Evolutionary conservation across 2,888 invertebrate species (phyloP), one percentile per base, ranked within the genome.

Genomic region (Sturmia bella): DNA sequence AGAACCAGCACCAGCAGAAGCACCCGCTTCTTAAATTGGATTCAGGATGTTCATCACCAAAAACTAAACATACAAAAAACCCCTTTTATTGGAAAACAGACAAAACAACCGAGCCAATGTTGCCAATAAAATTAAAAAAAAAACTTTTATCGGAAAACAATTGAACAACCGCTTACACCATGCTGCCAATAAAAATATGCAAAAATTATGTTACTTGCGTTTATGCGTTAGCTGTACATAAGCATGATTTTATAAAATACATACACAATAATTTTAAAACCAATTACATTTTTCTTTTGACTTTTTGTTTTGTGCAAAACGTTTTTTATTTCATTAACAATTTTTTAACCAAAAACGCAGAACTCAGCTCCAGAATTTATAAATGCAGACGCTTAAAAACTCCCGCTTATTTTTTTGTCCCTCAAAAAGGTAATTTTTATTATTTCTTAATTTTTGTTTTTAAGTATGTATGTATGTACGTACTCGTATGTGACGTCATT

Each of bases 11-110:
- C 83, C 85, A 1, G 85, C 84, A 4, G 86, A 88, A 73, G 86
- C 87, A n/a, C 84, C 87, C 59, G 86, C 89, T 66, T 87, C 87
- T 45, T 87, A 87, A 85, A 70, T 13, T 64, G 6, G 24, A 7
- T 50, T 17, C 37, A 41, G 7, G 11, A 32, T 32, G 19, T 32
- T 39, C 24, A 66, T 32, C 32, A 7, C 5, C 5, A 32, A 32
- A 32, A 32, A 9, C 6, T 27, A 27, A 27, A 32, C 5, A 32
- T 9, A 32, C 5, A 32, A 17, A 56, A 43, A 52, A 74, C 72
- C 63, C 24, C 48, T 17, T 11, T 21, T 17, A 63, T 50, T 24
- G 57, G 21, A 66, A 64, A 64, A 41, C 32, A 59, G 37, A 81
- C 72, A 2, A 59, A 59, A 5, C 75, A 54, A 83, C 52, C 50